phyloP scores from a whole-genome alignment of 2,888 invertebrate species.

The Hipparchia semele region DNA sequence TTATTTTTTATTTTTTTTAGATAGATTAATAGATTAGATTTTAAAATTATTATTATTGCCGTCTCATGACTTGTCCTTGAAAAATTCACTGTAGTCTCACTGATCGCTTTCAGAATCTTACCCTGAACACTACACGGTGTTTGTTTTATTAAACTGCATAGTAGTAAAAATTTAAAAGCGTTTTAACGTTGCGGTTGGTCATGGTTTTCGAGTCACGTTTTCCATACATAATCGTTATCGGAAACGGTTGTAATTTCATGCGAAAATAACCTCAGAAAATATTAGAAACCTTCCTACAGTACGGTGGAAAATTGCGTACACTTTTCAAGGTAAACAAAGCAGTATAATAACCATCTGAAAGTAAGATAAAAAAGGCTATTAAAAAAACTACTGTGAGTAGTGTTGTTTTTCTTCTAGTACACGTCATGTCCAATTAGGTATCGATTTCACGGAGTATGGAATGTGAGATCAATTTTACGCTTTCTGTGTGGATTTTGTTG shows the following conservation, averaged over 20 bases:
- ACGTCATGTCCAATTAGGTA: conserved; percentile 10
- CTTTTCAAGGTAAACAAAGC: conserved; percentile 30
- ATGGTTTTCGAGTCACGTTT: conserved; percentile 45
- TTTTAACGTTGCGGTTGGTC: conserved; percentile 44
- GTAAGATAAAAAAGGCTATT: conserved; percentile 21
- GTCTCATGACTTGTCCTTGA: no score
- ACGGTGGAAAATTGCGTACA: conserved; percentile 22
- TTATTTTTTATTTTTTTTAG: no score
- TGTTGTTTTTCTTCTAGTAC: conserved; percentile 11
- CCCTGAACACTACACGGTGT: background rate
- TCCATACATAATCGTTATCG: conserved; percentile 37
- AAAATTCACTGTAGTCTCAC: background rate
- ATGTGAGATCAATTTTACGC: conserved; percentile 1
- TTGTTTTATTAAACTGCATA: conserved; percentile 35
- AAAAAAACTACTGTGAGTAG: conserved; percentile 6
- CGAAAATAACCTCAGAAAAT: conserved; percentile 21
- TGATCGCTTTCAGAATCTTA: background rate
- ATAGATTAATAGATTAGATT: no score
- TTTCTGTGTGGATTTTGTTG: background rate
- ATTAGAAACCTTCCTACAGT: background rate
- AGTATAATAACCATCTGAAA: conserved; percentile 13
- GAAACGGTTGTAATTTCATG: conserved; percentile 22
- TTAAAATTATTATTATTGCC: no score
- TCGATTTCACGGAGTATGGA: conserved; percentile 12
- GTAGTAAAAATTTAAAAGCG: conserved; percentile 31